Conservation (phyloP, 2,888 invertebrate species). For the Xestoiulus laeticollis region DNA sequence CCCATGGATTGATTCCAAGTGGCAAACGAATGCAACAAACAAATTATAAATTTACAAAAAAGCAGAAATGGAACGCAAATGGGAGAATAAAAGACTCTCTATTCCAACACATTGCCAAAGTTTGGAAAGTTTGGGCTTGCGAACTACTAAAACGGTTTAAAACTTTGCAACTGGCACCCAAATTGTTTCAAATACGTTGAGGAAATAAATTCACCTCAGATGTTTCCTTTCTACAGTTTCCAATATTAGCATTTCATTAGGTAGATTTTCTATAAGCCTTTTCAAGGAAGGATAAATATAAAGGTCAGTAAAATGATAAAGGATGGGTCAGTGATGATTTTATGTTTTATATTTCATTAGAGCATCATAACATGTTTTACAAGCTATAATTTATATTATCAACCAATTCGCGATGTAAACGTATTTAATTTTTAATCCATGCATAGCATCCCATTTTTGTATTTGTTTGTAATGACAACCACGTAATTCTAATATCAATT, state of each 20-base stretch:
- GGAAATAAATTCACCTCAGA: background rate
- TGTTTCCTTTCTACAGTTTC: background rate
- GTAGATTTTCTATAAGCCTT: background rate
- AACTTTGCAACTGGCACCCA: slow-evolving; percentile 4
- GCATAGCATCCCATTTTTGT: too few species aligned
- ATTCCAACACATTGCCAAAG: background rate
- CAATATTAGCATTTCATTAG: too few species aligned
- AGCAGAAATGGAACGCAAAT: background rate
- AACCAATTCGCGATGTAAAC: too few species aligned
- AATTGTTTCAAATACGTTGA: slow-evolving; percentile 18
- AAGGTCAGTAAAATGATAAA: too few species aligned
- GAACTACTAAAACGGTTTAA: slow-evolving; percentile 8
- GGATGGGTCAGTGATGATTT: too few species aligned
- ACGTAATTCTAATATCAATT: too few species aligned
- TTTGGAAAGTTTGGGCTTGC: slow-evolving; percentile 11
- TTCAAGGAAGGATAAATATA: too few species aligned
- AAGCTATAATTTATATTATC: too few species aligned
- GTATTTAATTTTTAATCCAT: too few species aligned
- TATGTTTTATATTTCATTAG: too few species aligned
- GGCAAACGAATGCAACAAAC: background rate
- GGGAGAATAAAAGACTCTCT: slow-evolving; percentile 2
- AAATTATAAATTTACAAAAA: slow-evolving; percentile 22
- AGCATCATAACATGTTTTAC: too few species aligned
- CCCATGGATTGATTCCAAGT: slow-evolving; percentile 19
- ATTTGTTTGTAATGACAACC: too few species aligned